Evolutionary conservation across 2,888 invertebrate genomes (phyloP), one percentile per base, ranked within the genome.

Genomic region (Drosophila neutralis): DNA sequence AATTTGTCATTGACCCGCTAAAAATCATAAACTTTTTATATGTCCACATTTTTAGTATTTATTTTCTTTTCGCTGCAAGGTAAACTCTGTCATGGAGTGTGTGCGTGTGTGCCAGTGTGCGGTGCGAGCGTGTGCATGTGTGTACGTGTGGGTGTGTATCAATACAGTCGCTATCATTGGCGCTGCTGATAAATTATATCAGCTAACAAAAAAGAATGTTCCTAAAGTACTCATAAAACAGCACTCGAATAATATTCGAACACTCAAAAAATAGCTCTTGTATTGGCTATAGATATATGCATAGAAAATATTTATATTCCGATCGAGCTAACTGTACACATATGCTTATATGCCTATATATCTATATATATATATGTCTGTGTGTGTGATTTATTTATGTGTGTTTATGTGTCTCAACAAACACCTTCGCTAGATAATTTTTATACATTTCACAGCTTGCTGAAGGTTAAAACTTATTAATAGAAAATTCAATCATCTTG

Each of bases 401-500:
- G 45, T 67, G 73, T 68, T 77, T 68, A 71, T 67, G 67, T 68
- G 70, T 68, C 64, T 73, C 78, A 78, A 78, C 73, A 45, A 86
- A 86, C 85, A 85, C 90, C 90, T 85, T 90, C 83, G 89, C 57
- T 73, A 64, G 63, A 73, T 65, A 70, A 80, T 75, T 69, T 75
- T 66, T 62, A 68, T 69, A 79, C 53, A 80, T 80, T 82, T 80
- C 83, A 61, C 80, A 79, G 73, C 87, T 38, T 69, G 77, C 66
- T 90, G 86, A 87, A 87, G 86, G 86, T 87, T 89, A 89, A 89
- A 87, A 76, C 77, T 79, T 87, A 87, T 89, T 87, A 89, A 87
- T 87, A 87, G 86, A 87, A 90, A 87, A 87, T 87, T 87, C 89
- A 90, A 89, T 90, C 90, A 87, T 89, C 86, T 90, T 81, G 69